These are phyloP conservation scores for Apotomis betuletana DNA, from an alignment of 2,888 invertebrate species.

Conservation along the genomic window DNA sequence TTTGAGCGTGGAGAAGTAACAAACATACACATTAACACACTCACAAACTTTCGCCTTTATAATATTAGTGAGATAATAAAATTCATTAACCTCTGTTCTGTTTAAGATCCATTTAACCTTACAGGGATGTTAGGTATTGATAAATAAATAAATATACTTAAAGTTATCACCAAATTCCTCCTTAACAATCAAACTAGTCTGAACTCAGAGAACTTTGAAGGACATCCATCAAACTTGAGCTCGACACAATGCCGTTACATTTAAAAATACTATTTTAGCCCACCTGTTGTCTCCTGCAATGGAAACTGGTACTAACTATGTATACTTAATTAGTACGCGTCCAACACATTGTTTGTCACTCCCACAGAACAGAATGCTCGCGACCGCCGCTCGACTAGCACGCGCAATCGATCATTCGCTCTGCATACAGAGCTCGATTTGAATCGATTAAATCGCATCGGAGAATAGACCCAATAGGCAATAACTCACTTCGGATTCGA, in stretches of 20 bases:
- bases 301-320: constrained; percentile 57
- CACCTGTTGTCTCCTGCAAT: constrained; percentile 70
- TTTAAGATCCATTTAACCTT: no score
- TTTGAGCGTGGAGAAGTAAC: no score
- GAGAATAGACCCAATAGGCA: constrained; percentile 46
- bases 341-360: constrained; percentile 73
- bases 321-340: constrained; percentile 66
- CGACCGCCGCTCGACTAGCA: constrained; percentile 66
- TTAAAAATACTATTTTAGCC: constrained; percentile 45
- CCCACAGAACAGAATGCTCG: constrained; percentile 71
- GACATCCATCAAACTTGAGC: constrained; percentile 24
- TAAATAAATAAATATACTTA: no score
- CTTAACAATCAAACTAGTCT: neutral
- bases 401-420: constrained; percentile 65
- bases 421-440: constrained; percentile 52
- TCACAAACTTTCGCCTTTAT: no score
- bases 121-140: no score
- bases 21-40: no score
- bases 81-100: no score
- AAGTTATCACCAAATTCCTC: no score
- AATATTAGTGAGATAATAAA: no score
- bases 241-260: constrained; percentile 31
- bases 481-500: neutral
- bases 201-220: constrained; percentile 7
- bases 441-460: constrained; percentile 36